These are phyloP conservation scores for Panurus biarmicus DNA, from an alignment of 2,113 vertebrate genomes.

Conservation along the genomic window DNA sequence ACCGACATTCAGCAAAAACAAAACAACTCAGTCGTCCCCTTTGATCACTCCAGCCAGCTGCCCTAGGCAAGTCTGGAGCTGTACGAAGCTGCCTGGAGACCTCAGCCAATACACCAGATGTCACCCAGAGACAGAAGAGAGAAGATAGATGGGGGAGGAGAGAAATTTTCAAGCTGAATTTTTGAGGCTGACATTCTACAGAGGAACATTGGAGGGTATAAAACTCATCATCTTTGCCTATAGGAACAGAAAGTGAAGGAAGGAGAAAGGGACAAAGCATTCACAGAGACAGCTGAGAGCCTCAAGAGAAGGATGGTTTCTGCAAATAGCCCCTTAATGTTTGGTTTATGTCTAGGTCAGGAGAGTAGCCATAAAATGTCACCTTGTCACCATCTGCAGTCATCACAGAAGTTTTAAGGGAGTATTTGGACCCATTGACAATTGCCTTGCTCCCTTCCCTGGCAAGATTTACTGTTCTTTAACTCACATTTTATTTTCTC, in stretches of 20 bases:
- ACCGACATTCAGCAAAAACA: background rate
- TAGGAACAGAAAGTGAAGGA: background rate
- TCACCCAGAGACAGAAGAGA: background rate
- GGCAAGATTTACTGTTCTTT: background rate
- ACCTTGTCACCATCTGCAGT: constrained; percentile 5
- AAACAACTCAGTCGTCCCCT: background rate
- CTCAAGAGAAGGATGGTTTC: background rate
- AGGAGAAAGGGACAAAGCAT: background rate
- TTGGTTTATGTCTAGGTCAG: constrained; percentile 31
- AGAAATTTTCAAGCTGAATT: background rate
- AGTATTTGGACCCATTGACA: background rate
- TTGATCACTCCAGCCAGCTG: background rate
- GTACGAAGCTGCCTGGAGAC: background rate
- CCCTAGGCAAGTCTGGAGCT: background rate
- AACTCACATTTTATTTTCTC: background rate
- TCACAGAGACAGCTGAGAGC: background rate
- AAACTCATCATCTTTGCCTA: background rate
- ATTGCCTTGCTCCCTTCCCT: background rate
- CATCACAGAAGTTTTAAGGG: background rate
- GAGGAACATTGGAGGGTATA: background rate
- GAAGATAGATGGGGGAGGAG: background rate
- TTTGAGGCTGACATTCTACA: constrained; percentile 8
- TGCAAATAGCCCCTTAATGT: constrained; percentile 10
- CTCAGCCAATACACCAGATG: constrained; percentile 24
- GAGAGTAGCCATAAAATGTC: constrained; percentile 18